Conservation (phyloP, 2,113 vertebrate genomes). For the Anarrhichthys ocellatus region DNA sequence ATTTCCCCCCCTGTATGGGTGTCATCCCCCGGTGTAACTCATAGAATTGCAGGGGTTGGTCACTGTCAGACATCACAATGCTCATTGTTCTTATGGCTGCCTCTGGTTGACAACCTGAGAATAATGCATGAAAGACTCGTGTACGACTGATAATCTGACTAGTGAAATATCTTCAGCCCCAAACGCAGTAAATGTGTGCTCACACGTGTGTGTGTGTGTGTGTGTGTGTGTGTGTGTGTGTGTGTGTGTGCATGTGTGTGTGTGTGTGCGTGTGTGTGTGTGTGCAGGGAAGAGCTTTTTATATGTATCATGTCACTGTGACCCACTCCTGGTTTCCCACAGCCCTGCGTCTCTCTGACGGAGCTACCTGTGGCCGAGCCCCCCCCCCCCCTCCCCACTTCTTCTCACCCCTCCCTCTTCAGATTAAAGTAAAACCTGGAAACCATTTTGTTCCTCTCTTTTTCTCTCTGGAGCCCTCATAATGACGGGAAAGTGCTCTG, state of each 20-base stretch:
- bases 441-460: slow-evolving; percentile 75
- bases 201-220: background rate
- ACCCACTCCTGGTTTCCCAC: slow-evolving; percentile 43
- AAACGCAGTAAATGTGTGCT: background rate
- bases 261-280: background rate
- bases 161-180: slow-evolving; percentile 31
- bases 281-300: slow-evolving; percentile 6
- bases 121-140: slow-evolving; percentile 38
- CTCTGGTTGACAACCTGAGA: slow-evolving; percentile 53
- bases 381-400: slow-evolving; percentile 33
- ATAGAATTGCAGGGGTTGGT: slow-evolving; percentile 64
- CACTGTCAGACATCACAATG: slow-evolving; percentile 75
- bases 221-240: background rate
- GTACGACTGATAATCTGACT: slow-evolving; percentile 27
- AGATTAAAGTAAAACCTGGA: slow-evolving; percentile 77
- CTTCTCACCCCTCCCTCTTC: slow-evolving; percentile 26
- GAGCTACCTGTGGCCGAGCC: slow-evolving; percentile 51
- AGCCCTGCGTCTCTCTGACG: slow-evolving; percentile 5
- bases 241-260: background rate
- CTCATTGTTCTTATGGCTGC: slow-evolving; percentile 72
- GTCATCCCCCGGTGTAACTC: slow-evolving; percentile 70
- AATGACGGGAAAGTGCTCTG: slow-evolving; percentile 76
- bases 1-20: slow-evolving; percentile 66
- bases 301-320: slow-evolving; percentile 43
- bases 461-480: slow-evolving; percentile 63